Conservation (phyloP, 1,140 invertebrate species). For the Achatina immaculata region DNA sequence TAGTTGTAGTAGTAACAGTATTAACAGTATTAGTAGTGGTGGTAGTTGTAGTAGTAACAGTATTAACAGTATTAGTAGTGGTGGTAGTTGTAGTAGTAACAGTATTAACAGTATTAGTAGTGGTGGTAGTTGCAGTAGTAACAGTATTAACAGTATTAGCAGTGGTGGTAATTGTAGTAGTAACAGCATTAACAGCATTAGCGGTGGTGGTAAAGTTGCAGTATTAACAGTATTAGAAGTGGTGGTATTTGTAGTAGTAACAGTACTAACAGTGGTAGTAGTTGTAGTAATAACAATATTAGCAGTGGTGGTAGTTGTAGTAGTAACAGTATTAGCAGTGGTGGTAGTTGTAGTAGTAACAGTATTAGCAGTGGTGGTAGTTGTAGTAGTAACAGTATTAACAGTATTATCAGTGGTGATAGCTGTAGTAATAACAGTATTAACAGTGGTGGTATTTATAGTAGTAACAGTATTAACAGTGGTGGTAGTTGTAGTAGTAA, state of each 20-base stretch:
- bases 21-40: no score
- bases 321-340: neutral
- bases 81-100: neutral
- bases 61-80: no score
- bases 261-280: neutral
- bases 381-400: slow-evolving; percentile 15
- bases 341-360: slow-evolving; percentile 24
- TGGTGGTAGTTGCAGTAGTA: neutral
- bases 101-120: neutral
- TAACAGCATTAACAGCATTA: neutral
- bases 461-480: slow-evolving; percentile 5
- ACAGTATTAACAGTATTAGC: neutral
- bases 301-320: neutral
- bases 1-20: no score
- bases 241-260: neutral
- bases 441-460: slow-evolving; percentile 15
- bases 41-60: no score
- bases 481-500: neutral
- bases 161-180: neutral
- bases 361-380: slow-evolving; percentile 24
- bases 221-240: neutral
- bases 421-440: neutral
- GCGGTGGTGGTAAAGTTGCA: neutral
- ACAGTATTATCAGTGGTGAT: neutral
- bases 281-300: slow-evolving; percentile 9